Evolutionary conservation across 2,797 vertebrate genomes (phyloP).

Genomic region (Argentina silus): DNA sequence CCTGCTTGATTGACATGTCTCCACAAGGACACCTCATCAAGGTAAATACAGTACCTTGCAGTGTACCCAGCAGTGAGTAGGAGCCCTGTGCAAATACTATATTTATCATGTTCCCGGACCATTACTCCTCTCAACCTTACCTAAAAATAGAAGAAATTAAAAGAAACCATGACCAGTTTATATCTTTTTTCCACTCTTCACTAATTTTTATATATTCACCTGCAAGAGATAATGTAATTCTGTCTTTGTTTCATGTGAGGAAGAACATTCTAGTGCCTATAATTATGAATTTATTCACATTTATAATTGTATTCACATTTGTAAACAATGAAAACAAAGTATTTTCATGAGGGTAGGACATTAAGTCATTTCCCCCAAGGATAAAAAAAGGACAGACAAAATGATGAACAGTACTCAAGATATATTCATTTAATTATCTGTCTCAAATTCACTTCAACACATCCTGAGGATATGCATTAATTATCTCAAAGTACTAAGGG

Average conservation of each 20-base stretch:
- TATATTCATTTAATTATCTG: constrained; percentile 40
- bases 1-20: constrained; percentile 50
- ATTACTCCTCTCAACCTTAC: constrained; percentile 41
- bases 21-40: constrained; percentile 48
- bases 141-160: constrained; percentile 42
- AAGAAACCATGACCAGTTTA: constrained; percentile 24
- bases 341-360: constrained; percentile 29
- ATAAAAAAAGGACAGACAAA: constrained; percentile 38
- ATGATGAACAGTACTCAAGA: constrained; percentile 49
- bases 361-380: constrained; percentile 46
- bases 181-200: constrained; percentile 24
- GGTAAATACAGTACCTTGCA: constrained; percentile 35
- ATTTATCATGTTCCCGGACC: constrained; percentile 51
- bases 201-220: not conserved
- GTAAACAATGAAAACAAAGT: constrained; percentile 49
- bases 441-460: constrained; percentile 17
- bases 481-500: constrained; percentile 25
- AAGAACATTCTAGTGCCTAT: constrained; percentile 27
- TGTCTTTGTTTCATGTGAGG: not conserved
- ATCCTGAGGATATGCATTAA: constrained; percentile 14
- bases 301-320: constrained; percentile 30
- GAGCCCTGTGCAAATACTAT: constrained; percentile 41
- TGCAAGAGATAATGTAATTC: not conserved
- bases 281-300: constrained; percentile 21
- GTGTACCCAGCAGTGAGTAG: constrained; percentile 33